Evolutionary conservation across 2,113 vertebrate species (phyloP).

Genomic region (Ellobius talpinus): DNA sequence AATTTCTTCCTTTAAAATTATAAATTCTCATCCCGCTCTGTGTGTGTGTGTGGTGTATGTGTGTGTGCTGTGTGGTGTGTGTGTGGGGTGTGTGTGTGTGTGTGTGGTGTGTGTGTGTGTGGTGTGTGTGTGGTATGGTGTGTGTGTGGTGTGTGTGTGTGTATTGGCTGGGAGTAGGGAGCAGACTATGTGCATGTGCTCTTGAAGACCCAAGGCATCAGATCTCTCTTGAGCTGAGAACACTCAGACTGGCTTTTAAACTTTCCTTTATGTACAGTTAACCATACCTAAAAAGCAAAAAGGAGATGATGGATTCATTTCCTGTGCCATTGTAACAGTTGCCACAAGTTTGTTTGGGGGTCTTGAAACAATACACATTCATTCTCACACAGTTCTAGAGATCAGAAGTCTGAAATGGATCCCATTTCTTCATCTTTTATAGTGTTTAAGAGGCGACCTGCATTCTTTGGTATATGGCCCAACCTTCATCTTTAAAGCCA

Average conservation of each 20-base stretch:
- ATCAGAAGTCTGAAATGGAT: not conserved
- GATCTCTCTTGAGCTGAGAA: not conserved
- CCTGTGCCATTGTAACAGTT: not conserved
- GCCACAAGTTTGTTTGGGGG: not conserved
- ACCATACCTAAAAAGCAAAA: not conserved
- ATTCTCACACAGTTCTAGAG: not conserved
- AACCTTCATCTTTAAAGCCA: not conserved
- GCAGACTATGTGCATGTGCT: not conserved
- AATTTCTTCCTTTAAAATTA: not conserved
- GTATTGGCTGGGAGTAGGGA: no score
- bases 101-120: not conserved
- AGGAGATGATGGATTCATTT: not conserved
- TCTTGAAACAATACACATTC: not conserved
- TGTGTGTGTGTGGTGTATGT: no score
- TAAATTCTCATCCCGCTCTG: not conserved
- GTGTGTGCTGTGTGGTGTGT: no score
- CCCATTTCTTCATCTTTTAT: not conserved
- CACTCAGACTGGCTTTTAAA: not conserved
- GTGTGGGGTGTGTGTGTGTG: not conserved
- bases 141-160: not conserved
- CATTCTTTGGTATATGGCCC: not conserved
- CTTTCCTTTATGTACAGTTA: not conserved
- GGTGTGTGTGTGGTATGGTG: not conserved
- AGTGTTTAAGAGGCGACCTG: not conserved
- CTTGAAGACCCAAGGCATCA: not conserved